Base-by-base conservation (phyloP, 2,797 vertebrate species). In the Girardinus metallicus region DNA sequence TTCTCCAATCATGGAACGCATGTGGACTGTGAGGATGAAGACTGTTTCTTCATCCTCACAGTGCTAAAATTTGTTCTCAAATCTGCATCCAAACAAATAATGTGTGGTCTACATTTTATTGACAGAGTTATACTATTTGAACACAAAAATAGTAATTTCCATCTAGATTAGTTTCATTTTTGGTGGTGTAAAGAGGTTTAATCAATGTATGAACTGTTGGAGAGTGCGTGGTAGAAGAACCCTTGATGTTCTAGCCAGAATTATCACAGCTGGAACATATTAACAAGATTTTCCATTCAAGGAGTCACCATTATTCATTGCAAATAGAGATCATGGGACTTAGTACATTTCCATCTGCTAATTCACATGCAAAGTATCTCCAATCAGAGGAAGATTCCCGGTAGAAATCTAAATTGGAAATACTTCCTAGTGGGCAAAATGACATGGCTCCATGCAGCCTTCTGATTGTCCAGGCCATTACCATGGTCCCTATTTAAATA, bases 381-480 rank as follows among this genome's bases (percentile, higher is more conserved):
- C 34, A 31, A 49, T 26, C 36, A 75, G 47, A 75, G 49, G 12
- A 44, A 46, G n/a, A 23, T 44, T 44, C 29, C 26, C n/a, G 10
- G 23, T 8, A n/a, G 16, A 16, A 47, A 36, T 31, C 29, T 57
- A 49, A 46, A 36, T 68, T 34, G 10, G 41, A 34, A 83, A 76
- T 60, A 46, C 78, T 85, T 87, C 73, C 46, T 78, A 44, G 47
- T 68, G 68, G 41, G 26, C 34, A 46, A 72, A 62, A 36, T 39
- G 29, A 44, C 23, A 77, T 73, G 55, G 39, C 55, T 86, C 41
- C 70, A 73, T 51, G 64, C 16, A 26, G 12, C 51, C 57, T n/a
- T 13, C 62, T 70, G 4, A 39, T 72, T 15, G 39, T 66, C 16
- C n/a, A 47, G 29, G 66, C 31, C 18, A 47, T 57, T 31, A n/a